Conservation (phyloP, 53 echinoderm and acorn worm species). For the Hippasteria phrygiana region DNA sequence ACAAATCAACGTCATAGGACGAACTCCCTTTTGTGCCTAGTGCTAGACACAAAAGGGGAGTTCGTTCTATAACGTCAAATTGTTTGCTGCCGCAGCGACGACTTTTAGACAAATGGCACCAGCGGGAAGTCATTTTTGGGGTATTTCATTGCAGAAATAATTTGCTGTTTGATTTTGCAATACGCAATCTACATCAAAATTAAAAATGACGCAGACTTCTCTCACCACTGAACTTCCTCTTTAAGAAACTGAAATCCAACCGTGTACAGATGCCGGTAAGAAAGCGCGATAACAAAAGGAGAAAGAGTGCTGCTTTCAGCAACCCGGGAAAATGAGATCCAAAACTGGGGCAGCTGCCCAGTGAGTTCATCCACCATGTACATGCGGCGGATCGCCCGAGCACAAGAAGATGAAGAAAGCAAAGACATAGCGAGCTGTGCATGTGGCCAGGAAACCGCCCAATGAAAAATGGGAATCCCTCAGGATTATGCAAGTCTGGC, state of each 20-base stretch:
- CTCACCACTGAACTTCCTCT: neutral
- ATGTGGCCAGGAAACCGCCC: conserved; percentile 33
- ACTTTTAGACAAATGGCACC: too few species aligned
- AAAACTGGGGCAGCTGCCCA: conserved; percentile 21
- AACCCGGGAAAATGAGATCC: neutral
- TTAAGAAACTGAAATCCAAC: neutral
- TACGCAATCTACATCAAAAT: too few species aligned
- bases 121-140: too few species aligned
- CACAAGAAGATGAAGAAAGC: neutral
- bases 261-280: neutral
- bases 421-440: conserved; percentile 7
- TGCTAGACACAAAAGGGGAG: too few species aligned
- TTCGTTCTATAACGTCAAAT: too few species aligned
- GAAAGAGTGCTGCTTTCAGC: neutral
- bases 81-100: too few species aligned
- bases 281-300: neutral
- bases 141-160: too few species aligned
- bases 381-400: neutral
- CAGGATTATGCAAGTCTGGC: conserved; percentile 47
- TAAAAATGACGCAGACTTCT: too few species aligned
- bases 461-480: conserved; percentile 42
- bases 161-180: too few species aligned
- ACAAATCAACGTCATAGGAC: too few species aligned
- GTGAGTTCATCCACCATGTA: conserved; percentile 10
- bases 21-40: too few species aligned